These are phyloP conservation scores for Bradynema listronoti DNA, from an alignment of 1,140 invertebrate genomes.

Conservation along the genomic window DNA sequence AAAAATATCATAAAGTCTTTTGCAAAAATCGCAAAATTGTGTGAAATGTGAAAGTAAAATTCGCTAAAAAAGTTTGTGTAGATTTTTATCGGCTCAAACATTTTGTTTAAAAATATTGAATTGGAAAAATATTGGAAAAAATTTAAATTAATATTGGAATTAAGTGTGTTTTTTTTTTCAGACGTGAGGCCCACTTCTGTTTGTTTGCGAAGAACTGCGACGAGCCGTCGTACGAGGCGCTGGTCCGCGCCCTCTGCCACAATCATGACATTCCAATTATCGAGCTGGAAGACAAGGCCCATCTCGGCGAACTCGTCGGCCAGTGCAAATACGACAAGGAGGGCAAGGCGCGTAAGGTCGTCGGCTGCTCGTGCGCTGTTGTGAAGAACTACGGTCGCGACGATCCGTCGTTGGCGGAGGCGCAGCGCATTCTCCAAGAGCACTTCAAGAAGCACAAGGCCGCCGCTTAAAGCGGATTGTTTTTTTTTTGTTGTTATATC, in stretches of 20 bases:
- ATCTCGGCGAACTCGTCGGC: slow-evolving; percentile 96
- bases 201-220: slow-evolving; percentile 95
- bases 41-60: no score
- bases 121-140: not conserved
- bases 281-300: slow-evolving; percentile 96
- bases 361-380: slow-evolving; percentile 94
- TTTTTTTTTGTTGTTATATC: no score
- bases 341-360: slow-evolving; percentile 95
- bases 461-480: no score
- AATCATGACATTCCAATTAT: slow-evolving; percentile 95
- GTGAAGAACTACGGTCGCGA: slow-evolving; percentile 94
- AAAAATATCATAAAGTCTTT: no score
- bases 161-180: no score
- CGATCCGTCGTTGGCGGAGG: slow-evolving; percentile 80
- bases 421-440: slow-evolving; percentile 85
- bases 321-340: slow-evolving; percentile 98
- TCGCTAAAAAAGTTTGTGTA: slow-evolving; percentile 6
- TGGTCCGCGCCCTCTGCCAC: slow-evolving; percentile 94
- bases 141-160: slow-evolving; percentile 7
- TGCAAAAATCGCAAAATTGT: no score
- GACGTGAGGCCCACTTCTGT: slow-evolving; percentile 87
- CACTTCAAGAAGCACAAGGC: no score
- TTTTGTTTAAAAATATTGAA: no score
- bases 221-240: slow-evolving; percentile 89
- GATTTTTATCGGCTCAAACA: no score